These are phyloP conservation scores for Cantharis rustica DNA, from an alignment of 2,888 invertebrate genomes.

Conservation along the genomic window DNA sequence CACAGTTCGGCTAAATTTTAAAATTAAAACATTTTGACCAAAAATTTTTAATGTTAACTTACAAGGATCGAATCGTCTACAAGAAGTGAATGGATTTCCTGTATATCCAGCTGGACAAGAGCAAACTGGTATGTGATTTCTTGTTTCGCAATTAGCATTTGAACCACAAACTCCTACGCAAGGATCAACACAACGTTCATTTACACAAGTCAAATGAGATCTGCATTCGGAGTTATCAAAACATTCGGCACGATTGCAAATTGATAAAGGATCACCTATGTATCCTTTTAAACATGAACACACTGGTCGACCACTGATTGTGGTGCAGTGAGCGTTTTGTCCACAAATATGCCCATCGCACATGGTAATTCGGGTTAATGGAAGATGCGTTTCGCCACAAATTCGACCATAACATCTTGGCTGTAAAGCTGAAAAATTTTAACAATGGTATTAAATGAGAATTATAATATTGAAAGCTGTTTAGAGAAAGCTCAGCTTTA, in stretches of 20 bases:
- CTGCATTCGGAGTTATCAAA: slow-evolving; percentile 78
- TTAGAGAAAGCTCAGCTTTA: neutral
- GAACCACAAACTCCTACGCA: slow-evolving; percentile 76
- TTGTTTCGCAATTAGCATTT: slow-evolving; percentile 78
- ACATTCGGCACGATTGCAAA: slow-evolving; percentile 63
- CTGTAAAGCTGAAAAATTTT: neutral
- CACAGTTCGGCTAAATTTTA: slow-evolving; percentile 74
- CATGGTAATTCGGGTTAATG: slow-evolving; percentile 34
- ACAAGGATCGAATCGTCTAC: slow-evolving; percentile 79
- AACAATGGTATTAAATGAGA: neutral
- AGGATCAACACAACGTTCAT: slow-evolving; percentile 79
- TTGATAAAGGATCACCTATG: slow-evolving; percentile 77
- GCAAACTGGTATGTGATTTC: slow-evolving; percentile 79
- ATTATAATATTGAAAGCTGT: neutral
- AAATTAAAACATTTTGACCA: slow-evolving; percentile 1
- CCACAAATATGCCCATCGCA: slow-evolving; percentile 68
- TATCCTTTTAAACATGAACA: slow-evolving; percentile 81
- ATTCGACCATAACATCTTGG: slow-evolving; percentile 6
- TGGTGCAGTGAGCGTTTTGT: slow-evolving; percentile 69
- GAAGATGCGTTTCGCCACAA: slow-evolving; percentile 10
- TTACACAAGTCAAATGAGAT: slow-evolving; percentile 71
- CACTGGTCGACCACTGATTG: slow-evolving; percentile 72
- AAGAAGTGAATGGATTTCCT: slow-evolving; percentile 77
- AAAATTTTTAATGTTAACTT: slow-evolving; percentile 37
- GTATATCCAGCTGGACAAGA: slow-evolving; percentile 78